These are phyloP conservation scores for Epistrophella euchroma DNA, from an alignment of 2,888 invertebrate genomes.

Conservation along the genomic window DNA sequence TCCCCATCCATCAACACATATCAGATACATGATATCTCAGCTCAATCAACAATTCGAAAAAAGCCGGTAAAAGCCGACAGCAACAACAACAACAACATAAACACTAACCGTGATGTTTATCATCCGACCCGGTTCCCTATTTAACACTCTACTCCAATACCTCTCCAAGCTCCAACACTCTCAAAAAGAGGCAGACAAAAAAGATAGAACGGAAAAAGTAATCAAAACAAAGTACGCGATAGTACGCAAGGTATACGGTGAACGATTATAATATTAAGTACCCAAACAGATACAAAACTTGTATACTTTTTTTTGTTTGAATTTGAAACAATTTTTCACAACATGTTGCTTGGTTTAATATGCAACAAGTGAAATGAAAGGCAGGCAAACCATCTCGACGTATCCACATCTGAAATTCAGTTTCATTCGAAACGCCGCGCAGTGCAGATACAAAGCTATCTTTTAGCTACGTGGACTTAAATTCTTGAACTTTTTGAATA, in stretches of 20 bases:
- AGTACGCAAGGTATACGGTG: slow-evolving; percentile 1
- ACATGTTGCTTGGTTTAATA: slow-evolving; percentile 50
- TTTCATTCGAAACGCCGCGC: slow-evolving; percentile 74
- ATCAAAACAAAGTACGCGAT: slow-evolving; percentile 65
- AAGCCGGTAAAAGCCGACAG: slow-evolving; percentile 55
- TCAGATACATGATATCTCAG: slow-evolving; percentile 27
- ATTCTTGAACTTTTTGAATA: slow-evolving; percentile 20
- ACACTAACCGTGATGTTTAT: slow-evolving; percentile 35
- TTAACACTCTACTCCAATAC: slow-evolving; percentile 11
- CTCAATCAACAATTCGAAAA: slow-evolving; percentile 50
- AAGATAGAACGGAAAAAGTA: slow-evolving; percentile 30
- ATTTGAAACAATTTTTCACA: slow-evolving; percentile 48
- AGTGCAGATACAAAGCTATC: slow-evolving; percentile 60
- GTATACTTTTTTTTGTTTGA: slow-evolving; percentile 9
- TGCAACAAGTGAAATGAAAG: slow-evolving; percentile 69
- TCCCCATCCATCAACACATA: not conserved
- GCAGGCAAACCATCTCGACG: slow-evolving; percentile 34
- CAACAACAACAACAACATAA: slow-evolving; percentile 2
- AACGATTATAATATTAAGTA: slow-evolving; percentile 17
- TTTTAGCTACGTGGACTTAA: slow-evolving; percentile 29
- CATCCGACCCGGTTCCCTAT: slow-evolving; percentile 22
- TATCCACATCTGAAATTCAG: slow-evolving; percentile 57
- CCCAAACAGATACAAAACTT: slow-evolving; percentile 39
- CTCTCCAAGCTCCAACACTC: not conserved
- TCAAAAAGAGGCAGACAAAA: slow-evolving; percentile 17